Base-by-base conservation (phyloP, 2,797 vertebrate genomes). In the Astyanax mexicanus region DNA sequence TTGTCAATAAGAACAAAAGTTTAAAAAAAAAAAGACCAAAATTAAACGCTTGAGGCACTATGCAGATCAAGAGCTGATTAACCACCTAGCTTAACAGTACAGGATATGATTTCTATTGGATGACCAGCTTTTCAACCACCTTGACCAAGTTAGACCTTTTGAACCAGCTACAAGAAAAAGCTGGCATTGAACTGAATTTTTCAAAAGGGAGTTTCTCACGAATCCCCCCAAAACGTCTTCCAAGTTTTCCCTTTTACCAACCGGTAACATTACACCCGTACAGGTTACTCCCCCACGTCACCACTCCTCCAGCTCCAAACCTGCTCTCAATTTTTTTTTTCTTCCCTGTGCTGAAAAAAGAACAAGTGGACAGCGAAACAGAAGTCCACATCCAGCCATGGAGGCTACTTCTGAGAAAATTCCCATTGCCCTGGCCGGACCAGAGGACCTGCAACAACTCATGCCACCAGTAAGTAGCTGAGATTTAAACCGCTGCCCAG, bases 321-420 rank as follows among this genome's bases (percentile, higher is more conserved):
- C 17, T 60, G 15, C 23, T 11, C 60, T 51, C 5, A 60, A 23
- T 52, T 12, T 62, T 54, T 37, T 32, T 52, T 42, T 27, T 49
- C 38, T 54, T 42, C 61, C n/a, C 44, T 62, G 45, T 62, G 32
- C 70, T 64, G 29, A 77, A 72, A 72, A 23, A 23, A 54, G 42
- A 70, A 66, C 60, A 71, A 80, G 62, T 66, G 70, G 35, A 6
- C 69, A 77, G 40, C 84, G 55, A 51, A 35, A 61, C 54, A 82
- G 61, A 69, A 13, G 35, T 4, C 66, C 54, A 80, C 17, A 79
- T 0, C 69, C 76, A 84, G 85, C 86, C 90, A 96, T 96, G 95
- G 89, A 91, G 70, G 91, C 89, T 86, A 92, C 76, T 84, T 94
- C 90, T 60, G 96, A 97, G 89, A 97, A 98, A 91, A 93, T 94